Conservation (phyloP, 1,140 invertebrate species). For the Drosophila mojavensis region DNA sequence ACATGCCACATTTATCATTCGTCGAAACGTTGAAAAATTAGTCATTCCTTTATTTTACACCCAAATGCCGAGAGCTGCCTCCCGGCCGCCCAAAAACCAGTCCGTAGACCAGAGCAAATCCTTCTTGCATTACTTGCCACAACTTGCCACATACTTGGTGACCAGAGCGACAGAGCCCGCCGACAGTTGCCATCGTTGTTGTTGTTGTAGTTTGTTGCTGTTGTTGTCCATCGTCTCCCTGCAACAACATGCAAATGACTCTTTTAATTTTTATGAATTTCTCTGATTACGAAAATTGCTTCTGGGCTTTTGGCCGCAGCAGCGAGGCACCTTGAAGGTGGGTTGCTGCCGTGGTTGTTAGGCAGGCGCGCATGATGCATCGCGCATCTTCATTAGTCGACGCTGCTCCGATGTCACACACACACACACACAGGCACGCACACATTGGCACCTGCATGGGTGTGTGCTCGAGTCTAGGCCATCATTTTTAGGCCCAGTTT, state of each 20-base stretch:
- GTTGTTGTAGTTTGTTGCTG: not conserved
- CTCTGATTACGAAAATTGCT: slow-evolving; percentile 83
- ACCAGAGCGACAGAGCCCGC: not conserved
- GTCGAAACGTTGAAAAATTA: slow-evolving; percentile 83
- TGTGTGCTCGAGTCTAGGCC: slow-evolving; percentile 41
- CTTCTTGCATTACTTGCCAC: slow-evolving; percentile 66
- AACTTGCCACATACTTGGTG: slow-evolving; percentile 41
- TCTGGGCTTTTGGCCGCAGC: slow-evolving; percentile 72
- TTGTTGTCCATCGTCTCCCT: slow-evolving; percentile 14
- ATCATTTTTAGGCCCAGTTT: slow-evolving; percentile 75
- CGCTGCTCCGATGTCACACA: slow-evolving; percentile 73
- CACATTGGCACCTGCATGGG: not conserved
- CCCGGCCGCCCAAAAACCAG: slow-evolving; percentile 44
- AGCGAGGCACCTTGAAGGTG: slow-evolving; percentile 5
- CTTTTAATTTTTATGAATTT: slow-evolving; percentile 83
- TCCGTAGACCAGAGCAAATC: slow-evolving; percentile 51
- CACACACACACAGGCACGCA: not conserved
- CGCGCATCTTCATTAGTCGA: slow-evolving; percentile 80
- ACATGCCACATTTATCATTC: slow-evolving; percentile 83
- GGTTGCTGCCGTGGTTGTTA: slow-evolving; percentile 15
- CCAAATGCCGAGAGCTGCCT: slow-evolving; percentile 73
- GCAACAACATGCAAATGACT: slow-evolving; percentile 80
- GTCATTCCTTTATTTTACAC: slow-evolving; percentile 83
- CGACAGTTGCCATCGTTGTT: not conserved
- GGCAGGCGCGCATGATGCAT: slow-evolving; percentile 71